phyloP scores from a whole-genome alignment of 2,888 invertebrate species.

The Gymnocheta viridis region DNA sequence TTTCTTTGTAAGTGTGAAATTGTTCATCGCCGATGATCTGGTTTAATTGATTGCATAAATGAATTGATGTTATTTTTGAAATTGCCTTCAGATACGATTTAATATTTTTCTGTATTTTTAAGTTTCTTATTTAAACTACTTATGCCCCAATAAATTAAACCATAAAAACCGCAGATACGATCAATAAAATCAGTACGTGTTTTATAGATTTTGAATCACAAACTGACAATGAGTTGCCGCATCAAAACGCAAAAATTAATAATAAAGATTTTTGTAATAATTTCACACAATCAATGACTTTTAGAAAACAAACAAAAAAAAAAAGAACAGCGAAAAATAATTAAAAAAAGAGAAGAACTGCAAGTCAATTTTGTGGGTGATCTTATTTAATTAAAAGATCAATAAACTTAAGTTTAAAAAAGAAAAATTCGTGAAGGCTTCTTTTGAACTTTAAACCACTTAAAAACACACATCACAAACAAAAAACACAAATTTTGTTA shows the following conservation, averaged over 20 bases:
- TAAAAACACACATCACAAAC: not conserved
- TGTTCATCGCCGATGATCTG: conserved; percentile 22
- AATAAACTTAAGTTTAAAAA: not conserved
- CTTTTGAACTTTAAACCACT: not conserved
- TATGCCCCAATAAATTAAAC: conserved; percentile 60
- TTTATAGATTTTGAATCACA: conserved; percentile 18
- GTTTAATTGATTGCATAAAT: conserved; percentile 53
- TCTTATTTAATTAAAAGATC: not conserved
- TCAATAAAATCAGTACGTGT: conserved; percentile 63
- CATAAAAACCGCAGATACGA: conserved; percentile 60
- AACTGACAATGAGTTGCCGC: conserved; percentile 8
- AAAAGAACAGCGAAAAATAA: not conserved
- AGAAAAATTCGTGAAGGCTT: not conserved
- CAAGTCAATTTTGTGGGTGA: not conserved
- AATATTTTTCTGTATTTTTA: conserved; percentile 31
- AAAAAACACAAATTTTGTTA: not conserved
- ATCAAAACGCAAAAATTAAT: not conserved
- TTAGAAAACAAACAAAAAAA: not conserved
- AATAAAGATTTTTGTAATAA: conserved; percentile 13
- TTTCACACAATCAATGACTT: conserved; percentile 23
- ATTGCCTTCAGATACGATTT: conserved; percentile 33
- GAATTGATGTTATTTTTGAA: conserved; percentile 26
- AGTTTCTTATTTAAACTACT: conserved; percentile 30
- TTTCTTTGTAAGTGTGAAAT: not conserved
- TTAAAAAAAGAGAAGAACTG: too few relatives aligned